Evolutionary conservation across 2,113 vertebrate species (phyloP).

Genomic region (Calyptomena viridis): DNA sequence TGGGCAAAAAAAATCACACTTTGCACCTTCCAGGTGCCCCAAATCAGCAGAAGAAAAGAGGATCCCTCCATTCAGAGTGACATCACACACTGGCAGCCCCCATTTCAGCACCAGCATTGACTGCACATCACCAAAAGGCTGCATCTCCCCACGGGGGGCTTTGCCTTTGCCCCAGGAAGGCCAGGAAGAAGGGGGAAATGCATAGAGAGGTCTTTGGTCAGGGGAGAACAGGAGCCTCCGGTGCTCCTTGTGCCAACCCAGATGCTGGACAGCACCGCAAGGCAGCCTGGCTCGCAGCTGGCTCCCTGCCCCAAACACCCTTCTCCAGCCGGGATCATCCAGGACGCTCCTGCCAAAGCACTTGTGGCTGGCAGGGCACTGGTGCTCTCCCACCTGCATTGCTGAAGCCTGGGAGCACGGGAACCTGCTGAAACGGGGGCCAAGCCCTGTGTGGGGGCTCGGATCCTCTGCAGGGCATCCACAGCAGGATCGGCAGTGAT

Average conservation of each 20-base stretch:
- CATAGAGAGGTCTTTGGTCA: conserved; percentile 64
- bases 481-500: fast-evolving
- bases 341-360: neutral
- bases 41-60: neutral
- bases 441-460: fast-evolving
- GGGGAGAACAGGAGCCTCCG: neutral
- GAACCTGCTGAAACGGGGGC: neutral
- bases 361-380: neutral
- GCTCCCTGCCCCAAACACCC: neutral
- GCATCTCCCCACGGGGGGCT: neutral
- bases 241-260: neutral
- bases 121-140: neutral
- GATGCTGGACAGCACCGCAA: neutral
- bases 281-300: neutral
- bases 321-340: neutral
- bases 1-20: neutral
- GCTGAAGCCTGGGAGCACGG: fast-evolving
- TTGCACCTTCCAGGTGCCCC: neutral
- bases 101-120: fast-evolving
- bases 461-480: neutral
- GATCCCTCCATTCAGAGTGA: fast-evolving
- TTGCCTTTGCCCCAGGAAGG: fast-evolving
- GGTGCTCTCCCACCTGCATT: neutral
- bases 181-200: neutral
- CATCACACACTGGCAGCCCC: neutral